A percentile compares a stretch with the other conserved stretches of the same genome.
Conservation (phyloP, 2,113 vertebrate species). For the Sylvia atricapilla region DNA sequence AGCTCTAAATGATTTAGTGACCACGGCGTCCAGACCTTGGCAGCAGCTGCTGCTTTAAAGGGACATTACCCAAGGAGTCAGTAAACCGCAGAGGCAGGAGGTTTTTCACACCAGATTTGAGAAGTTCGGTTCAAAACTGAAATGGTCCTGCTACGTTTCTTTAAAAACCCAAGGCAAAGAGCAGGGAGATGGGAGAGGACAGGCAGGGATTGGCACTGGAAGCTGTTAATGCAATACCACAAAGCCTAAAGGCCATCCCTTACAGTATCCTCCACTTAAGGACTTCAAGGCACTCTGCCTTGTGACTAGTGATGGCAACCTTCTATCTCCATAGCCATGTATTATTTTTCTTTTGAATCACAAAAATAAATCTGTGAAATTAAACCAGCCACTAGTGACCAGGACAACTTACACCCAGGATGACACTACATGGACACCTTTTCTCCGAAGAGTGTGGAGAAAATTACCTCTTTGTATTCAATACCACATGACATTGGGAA, state of each 20-base stretch:
- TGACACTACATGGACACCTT: background rate
- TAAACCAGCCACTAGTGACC: background rate
- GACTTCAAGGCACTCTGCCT: background rate
- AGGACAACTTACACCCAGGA: background rate
- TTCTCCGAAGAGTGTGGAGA: background rate
- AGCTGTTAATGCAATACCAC: background rate
- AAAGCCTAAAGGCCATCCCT: background rate
- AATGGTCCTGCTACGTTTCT: background rate
- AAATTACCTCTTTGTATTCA: background rate
- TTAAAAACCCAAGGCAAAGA: background rate
- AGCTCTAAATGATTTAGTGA: slow-evolving; percentile 70
- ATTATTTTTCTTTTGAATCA: background rate
- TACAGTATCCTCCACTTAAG: background rate
- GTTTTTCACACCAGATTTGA: background rate
- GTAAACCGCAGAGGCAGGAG: background rate
- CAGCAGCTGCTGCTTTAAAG: slow-evolving; percentile 65
- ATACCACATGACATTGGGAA: rapidly evolving
- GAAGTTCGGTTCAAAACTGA: background rate
- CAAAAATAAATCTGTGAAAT: background rate
- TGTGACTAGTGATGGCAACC: background rate
- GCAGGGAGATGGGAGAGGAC: background rate
- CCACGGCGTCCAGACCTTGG: slow-evolving; percentile 50
- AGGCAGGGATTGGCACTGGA: rapidly evolving
- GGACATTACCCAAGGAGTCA: slow-evolving; percentile 30
- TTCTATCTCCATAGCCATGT: background rate